These are phyloP conservation scores for Probaryconus sp. DNA, from an alignment of 1,140 invertebrate species.

Conservation along the genomic window DNA sequence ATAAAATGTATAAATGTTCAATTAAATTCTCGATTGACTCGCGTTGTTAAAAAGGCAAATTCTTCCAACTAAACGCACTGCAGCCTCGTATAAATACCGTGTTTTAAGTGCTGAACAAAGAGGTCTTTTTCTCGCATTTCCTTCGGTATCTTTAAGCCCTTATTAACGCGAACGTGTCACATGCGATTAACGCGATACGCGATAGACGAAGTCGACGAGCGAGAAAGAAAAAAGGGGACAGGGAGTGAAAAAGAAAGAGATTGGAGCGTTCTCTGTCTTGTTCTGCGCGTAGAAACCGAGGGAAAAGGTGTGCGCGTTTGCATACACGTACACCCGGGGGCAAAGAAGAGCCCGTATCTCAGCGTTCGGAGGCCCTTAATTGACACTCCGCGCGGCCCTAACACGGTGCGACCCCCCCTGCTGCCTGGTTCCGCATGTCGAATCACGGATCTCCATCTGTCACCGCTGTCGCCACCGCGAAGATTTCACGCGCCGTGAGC, in stretches of 20 bases:
- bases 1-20: no score
- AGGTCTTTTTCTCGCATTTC: slow-evolving; percentile 35
- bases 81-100: neutral
- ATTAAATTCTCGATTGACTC: no score
- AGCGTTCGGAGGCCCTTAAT: slow-evolving; percentile 76
- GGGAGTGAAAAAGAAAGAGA: neutral
- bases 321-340: slow-evolving; percentile 72
- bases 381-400: slow-evolving; percentile 77
- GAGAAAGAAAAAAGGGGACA: slow-evolving; percentile 8
- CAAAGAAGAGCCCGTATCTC: slow-evolving; percentile 76
- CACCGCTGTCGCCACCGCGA: slow-evolving; percentile 60
- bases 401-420: slow-evolving; percentile 76
- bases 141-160: slow-evolving; percentile 41
- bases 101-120: slow-evolving; percentile 41
- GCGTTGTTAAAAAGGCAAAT: slow-evolving; percentile 1
- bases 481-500: slow-evolving; percentile 65
- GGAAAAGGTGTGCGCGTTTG: slow-evolving; percentile 30
- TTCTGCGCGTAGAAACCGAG: slow-evolving; percentile 26
- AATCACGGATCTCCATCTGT: slow-evolving; percentile 75
- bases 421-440: slow-evolving; percentile 51
- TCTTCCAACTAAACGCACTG: neutral
- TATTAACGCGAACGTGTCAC: slow-evolving; percentile 53
- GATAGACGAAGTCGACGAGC: slow-evolving; percentile 16
- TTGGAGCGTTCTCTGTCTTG: slow-evolving; percentile 2
- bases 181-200: slow-evolving; percentile 49